Evolutionary conservation across 1,140 invertebrate species (phyloP), one percentile per base, ranked within the genome.

Genomic region (Physella acuta): DNA sequence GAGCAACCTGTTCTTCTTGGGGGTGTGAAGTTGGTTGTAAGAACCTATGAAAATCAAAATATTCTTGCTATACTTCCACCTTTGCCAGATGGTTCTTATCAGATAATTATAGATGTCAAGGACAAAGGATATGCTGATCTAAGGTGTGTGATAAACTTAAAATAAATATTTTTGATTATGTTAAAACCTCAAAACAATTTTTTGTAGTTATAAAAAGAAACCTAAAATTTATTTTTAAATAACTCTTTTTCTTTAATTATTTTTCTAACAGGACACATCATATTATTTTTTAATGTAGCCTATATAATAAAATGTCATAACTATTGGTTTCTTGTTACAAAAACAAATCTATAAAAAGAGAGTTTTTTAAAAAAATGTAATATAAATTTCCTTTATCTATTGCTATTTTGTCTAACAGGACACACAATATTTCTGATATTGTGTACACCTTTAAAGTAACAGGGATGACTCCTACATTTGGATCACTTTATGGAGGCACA

Each of bases 401-500:
- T 53, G 4, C 0, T 52, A 16, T 31, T 44, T 44, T 68, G 16
- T 53, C n/a, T 72, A 72, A 28, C 71, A 79, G 76, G 20, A 68
- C 63, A 28, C 68, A 71, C 66, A 67, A 11, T 33, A 64, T 80
- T 16, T 65, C 73, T 11, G 55, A 53, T 17, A 64, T 79, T 2
- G 33, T 28, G 0, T 70, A 75, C 52, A 28, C 24, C 28, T 66
- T 80, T 0, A 53, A 64, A 26, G 74, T 82, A 2, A 73, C 70
- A 1, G 75, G 75, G 37, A 71, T 83, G 17, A 74, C 36, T 8
- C 81, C 81, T 30, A n/a, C 44, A 0, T 31, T n/a, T 11, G 81
- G 79, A 4, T 82, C 80, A 3, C 30, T 82, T 14, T 71, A 73
- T 52, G 83, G 83, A 31, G 83, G 82, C 0, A 82, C 81, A 4